Evolutionary conservation across 2,888 invertebrate genomes (phyloP), one percentile per base, ranked within the genome.

Genomic region (Orthonychiurus folsomi): DNA sequence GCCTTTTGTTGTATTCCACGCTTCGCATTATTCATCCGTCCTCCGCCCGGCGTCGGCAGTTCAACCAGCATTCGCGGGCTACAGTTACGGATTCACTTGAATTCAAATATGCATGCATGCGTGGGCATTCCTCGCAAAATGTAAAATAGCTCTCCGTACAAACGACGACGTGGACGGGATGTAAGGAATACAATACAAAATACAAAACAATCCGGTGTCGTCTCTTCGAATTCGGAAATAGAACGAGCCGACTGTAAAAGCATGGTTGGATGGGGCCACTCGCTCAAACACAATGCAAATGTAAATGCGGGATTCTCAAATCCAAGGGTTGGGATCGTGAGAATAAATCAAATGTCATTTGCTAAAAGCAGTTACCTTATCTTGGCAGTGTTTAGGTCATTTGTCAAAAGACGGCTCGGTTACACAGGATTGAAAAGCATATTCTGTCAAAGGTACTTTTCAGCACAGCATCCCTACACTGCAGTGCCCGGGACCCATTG

Each of bases 331-430:
- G 15, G 9, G 15, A 15, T 9, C 37, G 37, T 26, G 54, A 25
- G 59, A 53, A 62, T 62, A 62, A 62, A 62, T 62, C 62, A 62
- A 54, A 59, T 26, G 53, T 62, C 53, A 28, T 50, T 58, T 48
- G 48, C 54, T 60, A 54, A 60, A 60, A 60, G 60, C 60, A 57
- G 63, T 56, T 63, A 63, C 59, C 63, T 63, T 61, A 60, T n/a
- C n/a, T n/a, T n/a, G n/a, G n/a, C n/a, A n/a, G n/a, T n/a, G n/a
- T n/a, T n/a, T n/a, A 54, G 61, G 63, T 61, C 61, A 63, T 63
- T 63, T 63, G 63, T 63, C 63, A 63, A 63, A 63, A 57, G 15
- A 37, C 5, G 37, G 37, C 15, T 37, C 48, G n/a, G n/a, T 55
- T 56, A 21, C 53, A n/a, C 57, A 26, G 60, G 55, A 60, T 54